Evolutionary conservation across 1,140 invertebrate genomes (phyloP), one percentile per base, ranked within the genome.

Genomic region (Condylostylus longicornis): DNA sequence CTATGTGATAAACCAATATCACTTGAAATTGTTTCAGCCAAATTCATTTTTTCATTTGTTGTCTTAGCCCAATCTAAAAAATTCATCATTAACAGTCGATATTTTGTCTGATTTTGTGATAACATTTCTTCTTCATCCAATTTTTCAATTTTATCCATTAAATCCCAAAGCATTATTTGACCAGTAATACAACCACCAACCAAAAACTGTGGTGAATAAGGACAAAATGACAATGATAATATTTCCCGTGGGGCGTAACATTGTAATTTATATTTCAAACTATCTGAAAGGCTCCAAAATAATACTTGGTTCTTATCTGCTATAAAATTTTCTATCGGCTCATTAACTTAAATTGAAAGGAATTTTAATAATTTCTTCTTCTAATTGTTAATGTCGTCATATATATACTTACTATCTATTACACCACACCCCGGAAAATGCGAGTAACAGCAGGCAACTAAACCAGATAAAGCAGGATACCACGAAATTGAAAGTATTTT

Each of bases 271-370:
- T 77, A 78, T 37, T 68, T 60, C 2, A 83, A 54, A 45, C 67
- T 70, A 43, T 84, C 77, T 7, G 67, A 63, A 46, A 80, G 74
- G 40, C 75, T 78, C 79, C 79, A 84, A 31, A 82, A 65, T 29
- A 82, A 60, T 7, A 80, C 72, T 8, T 69, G 65, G 58, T 79
- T 76, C n/a, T n/a, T n/a, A n/a, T n/a, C n/a, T n/a, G n/a, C n/a
- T n/a, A n/a, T n/a, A n/a, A n/a, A n/a, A n/a, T n/a, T n/a, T n/a
- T n/a, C n/a, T n/a, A n/a, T n/a, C n/a, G n/a, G n/a, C n/a, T n/a
- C n/a, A n/a, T n/a, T n/a, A 5, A 22, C 13, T 1, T 13, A 19
- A 38, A 10, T 25, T 7, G 23, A n/a, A n/a, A 8, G 23, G 23
- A 25, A 8, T 7, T 25, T 25, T 25, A 8, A 8, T 25, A n/a